Conservation (phyloP, 2,888 invertebrate species). For the Malthinus flaveolus region DNA sequence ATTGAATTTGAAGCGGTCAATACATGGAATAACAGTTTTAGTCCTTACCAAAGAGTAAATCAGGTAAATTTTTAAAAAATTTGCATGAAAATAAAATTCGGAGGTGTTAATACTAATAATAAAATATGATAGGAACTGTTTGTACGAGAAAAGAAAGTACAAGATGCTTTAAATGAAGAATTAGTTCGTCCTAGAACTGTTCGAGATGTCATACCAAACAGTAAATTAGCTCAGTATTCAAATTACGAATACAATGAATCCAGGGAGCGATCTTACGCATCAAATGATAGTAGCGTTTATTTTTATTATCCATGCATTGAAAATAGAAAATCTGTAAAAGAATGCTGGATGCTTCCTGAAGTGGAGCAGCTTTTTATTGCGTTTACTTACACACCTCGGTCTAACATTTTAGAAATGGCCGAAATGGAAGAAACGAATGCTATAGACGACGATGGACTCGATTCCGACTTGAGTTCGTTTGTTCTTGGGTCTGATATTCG, state of each 20-base stretch:
- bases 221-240: constrained; percentile 60
- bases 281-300: constrained; percentile 28
- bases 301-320: constrained; percentile 35
- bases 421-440: constrained; percentile 32
- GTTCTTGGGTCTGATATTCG: constrained; percentile 31
- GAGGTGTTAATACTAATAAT: not conserved
- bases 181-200: constrained; percentile 56
- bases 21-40: constrained; percentile 44
- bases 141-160: constrained; percentile 40
- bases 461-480: not conserved
- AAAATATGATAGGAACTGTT: constrained; percentile 43
- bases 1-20: constrained; percentile 47
- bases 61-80: constrained; percentile 45
- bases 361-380: constrained; percentile 51
- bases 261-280: constrained; percentile 53
- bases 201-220: constrained; percentile 66
- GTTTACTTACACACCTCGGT: constrained; percentile 39
- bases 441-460: constrained; percentile 29
- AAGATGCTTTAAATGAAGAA: constrained; percentile 41
- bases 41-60: constrained; percentile 44
- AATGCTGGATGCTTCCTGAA: constrained; percentile 66
- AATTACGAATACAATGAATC: constrained; percentile 58
- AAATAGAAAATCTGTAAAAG: constrained; percentile 47
- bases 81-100: not conserved
- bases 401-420: constrained; percentile 32